Conservation (phyloP, 1,140 invertebrate species). For the Dreissena rostriformis region DNA sequence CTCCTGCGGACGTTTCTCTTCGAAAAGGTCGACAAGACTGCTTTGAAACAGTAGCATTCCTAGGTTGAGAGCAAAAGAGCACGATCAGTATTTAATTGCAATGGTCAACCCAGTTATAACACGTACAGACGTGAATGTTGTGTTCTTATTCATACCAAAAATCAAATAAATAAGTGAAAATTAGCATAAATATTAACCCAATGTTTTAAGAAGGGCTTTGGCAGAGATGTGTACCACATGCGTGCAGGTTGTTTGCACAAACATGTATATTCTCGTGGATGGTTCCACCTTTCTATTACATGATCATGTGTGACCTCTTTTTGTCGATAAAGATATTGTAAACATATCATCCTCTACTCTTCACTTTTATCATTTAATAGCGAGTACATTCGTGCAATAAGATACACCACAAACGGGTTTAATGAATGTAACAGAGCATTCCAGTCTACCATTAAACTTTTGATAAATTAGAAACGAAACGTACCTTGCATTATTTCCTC, state of each 20-base stretch:
- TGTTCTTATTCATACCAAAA: neutral
- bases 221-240: too few relatives aligned
- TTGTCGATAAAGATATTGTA: neutral
- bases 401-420: neutral
- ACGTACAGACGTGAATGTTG: neutral
- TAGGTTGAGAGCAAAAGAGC: neutral
- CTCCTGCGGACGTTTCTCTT: conserved; percentile 11
- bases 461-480: neutral
- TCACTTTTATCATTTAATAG: neutral
- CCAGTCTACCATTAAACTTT: neutral
- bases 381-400: neutral
- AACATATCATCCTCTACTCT: neutral
- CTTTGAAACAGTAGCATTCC: neutral
- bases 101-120: neutral
- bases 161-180: too few relatives aligned
- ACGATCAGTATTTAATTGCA: neutral
- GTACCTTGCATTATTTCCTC: conserved; percentile 23
- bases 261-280: too few relatives aligned
- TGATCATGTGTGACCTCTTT: neutral
- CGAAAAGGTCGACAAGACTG: conserved; percentile 16
- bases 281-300: too few relatives aligned
- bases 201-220: too few relatives aligned
- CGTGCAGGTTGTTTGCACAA: too few relatives aligned
- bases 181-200: too few relatives aligned
- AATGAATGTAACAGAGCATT: neutral